Conservation (phyloP, 2,888 invertebrate genomes). For the Tiliacea citrago region DNA sequence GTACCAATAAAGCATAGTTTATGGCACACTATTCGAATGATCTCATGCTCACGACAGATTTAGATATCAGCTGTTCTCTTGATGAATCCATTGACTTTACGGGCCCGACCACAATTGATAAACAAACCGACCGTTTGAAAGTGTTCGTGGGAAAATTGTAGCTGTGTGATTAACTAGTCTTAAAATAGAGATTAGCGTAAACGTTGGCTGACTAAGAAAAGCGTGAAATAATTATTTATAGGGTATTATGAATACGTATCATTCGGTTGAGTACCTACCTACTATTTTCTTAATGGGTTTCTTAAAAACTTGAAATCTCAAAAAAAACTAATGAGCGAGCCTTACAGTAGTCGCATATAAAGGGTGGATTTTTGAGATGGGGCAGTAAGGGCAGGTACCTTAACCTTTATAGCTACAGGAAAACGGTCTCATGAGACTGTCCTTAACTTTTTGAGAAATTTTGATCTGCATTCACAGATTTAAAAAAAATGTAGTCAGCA, state of each 20-base stretch:
- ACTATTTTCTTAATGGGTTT: neutral
- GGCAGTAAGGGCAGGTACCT: too few species aligned
- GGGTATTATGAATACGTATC: neutral
- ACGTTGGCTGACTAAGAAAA: conserved; percentile 45
- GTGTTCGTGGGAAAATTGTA: conserved; percentile 46
- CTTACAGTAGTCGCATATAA: too few species aligned
- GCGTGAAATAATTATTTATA: conserved; percentile 24
- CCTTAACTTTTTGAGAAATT: too few species aligned
- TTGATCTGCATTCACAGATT: too few species aligned
- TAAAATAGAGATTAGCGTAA: conserved; percentile 35
- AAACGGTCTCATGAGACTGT: too few species aligned
- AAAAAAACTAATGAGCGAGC: too few species aligned
- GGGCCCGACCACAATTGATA: conserved; percentile 64
- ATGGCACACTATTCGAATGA: conserved; percentile 66
- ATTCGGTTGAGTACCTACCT: neutral
- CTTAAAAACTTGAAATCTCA: neutral
- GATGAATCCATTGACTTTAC: conserved; percentile 67
- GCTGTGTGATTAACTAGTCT: conserved; percentile 30
- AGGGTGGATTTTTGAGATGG: too few species aligned
- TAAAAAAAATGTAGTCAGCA: too few species aligned
- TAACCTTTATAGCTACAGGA: too few species aligned
- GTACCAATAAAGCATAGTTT: conserved; percentile 47
- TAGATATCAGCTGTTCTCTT: conserved; percentile 78
- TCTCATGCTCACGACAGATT: conserved; percentile 76
- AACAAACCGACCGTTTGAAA: conserved; percentile 45